Evolutionary conservation across 2,797 vertebrate species (phyloP).

Genomic region (Lemur catta): DNA sequence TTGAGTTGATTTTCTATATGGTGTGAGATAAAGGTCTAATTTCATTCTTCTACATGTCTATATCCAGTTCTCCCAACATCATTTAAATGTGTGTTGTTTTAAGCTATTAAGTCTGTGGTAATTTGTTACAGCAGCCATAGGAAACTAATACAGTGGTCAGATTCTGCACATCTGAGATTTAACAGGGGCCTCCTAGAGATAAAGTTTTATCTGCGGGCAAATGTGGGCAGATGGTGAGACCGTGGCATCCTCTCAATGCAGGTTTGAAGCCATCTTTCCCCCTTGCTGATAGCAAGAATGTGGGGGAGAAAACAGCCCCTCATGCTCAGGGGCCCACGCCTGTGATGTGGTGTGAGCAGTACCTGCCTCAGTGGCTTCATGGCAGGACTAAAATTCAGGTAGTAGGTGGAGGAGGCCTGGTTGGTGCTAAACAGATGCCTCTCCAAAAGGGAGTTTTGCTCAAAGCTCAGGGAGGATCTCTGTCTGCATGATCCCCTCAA

Average conservation of each 20-base stretch:
- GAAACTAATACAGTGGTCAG: not conserved
- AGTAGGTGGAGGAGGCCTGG: not conserved
- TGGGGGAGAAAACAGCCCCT: too few relatives aligned
- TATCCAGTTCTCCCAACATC: not conserved
- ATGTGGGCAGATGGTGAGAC: accelerated
- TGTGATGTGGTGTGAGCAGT: accelerated
- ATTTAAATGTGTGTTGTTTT: not conserved
- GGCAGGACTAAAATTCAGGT: not conserved
- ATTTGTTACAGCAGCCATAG: not conserved
- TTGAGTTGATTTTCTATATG: not conserved
- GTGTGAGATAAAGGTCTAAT: not conserved
- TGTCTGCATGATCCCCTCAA: not conserved
- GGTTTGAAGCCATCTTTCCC: not conserved
- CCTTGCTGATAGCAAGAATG: not conserved
- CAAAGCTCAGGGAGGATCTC: not conserved
- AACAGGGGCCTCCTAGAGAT: not conserved
- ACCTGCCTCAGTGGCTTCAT: not conserved
- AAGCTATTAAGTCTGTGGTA: not conserved
- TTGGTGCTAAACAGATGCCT: not conserved
- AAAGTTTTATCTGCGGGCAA: accelerated
- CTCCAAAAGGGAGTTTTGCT: not conserved
- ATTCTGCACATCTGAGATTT: too few relatives aligned
- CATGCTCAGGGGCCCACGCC: too few relatives aligned
- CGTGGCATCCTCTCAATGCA: not conserved
- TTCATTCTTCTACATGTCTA: not conserved